Evolutionary conservation across 2,113 vertebrate species (phyloP).

Genomic region (Prionailurus viverrinus): DNA sequence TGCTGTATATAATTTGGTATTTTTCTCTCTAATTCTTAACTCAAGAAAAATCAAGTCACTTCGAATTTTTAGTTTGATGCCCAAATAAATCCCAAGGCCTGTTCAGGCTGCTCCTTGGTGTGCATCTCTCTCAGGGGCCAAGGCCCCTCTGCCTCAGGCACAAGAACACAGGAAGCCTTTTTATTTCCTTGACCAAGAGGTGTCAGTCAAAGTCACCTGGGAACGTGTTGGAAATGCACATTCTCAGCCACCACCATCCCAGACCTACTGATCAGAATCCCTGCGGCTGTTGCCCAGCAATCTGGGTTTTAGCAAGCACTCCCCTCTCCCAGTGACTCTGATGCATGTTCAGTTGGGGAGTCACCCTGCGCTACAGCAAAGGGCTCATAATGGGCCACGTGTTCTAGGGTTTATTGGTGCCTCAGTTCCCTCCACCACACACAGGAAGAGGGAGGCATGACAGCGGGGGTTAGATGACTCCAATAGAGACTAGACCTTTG

Average conservation of each 20-base stretch:
- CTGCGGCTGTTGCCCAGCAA: background rate
- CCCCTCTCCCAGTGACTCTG: background rate
- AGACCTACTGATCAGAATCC: background rate
- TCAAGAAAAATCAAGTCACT: constrained; percentile 27
- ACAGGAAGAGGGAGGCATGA: background rate
- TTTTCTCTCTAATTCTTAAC: background rate
- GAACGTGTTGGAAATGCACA: background rate
- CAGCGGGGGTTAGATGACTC: background rate
- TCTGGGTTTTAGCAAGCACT: background rate
- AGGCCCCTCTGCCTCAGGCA: background rate
- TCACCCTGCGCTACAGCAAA: background rate
- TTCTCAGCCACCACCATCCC: background rate
- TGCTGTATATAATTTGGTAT: background rate
- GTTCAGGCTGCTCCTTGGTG: background rate
- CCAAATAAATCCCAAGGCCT: background rate
- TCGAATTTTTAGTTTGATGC: background rate
- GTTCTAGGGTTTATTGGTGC: background rate
- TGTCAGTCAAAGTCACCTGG: background rate
- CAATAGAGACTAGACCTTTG: background rate
- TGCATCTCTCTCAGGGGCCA: background rate
- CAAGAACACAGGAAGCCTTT: background rate
- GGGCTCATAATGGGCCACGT: background rate
- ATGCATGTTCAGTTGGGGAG: background rate
- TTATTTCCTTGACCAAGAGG: background rate
- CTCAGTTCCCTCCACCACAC: background rate